Percentiles rank a stretch among this genome's conserved stretches.
Conservation (phyloP, 2,888 invertebrate genomes). For the Stenichneumon culpator region DNA sequence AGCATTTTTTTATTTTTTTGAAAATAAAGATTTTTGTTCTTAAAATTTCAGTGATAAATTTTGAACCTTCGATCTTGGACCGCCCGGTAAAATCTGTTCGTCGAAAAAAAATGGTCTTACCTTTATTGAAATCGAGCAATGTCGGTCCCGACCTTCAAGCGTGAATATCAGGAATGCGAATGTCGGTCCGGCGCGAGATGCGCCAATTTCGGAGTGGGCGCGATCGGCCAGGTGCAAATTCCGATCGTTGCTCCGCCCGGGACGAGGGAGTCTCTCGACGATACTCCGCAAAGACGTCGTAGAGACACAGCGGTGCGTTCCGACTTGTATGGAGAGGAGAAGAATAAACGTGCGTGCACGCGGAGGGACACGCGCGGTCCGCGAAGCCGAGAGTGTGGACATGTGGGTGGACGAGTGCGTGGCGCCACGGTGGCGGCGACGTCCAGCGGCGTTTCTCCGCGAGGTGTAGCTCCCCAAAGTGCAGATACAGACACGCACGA, state of each 20-base stretch:
- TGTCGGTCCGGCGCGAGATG: neutral
- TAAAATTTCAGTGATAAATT: too few relatives aligned
- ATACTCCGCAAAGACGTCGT: neutral
- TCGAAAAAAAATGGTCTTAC: neutral
- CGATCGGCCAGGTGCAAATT: constrained; percentile 16
- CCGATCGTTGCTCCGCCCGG: neutral
- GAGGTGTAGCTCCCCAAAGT: constrained; percentile 50
- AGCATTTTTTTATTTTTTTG: too few relatives aligned
- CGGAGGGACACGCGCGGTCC: neutral
- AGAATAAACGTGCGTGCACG: constrained; percentile 9
- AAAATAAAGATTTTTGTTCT: too few relatives aligned
- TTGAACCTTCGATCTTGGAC: too few relatives aligned
- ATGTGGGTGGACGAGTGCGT: constrained; percentile 78
- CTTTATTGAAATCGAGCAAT: neutral
- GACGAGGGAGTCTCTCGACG: neutral
- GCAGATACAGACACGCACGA: constrained; percentile 55
- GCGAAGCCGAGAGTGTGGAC: constrained; percentile 40
- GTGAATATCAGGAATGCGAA: neutral
- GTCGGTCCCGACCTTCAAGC: neutral
- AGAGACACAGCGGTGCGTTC: neutral
- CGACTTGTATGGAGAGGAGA: neutral
- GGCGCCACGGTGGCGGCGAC: constrained; percentile 81
- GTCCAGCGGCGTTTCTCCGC: constrained; percentile 77
- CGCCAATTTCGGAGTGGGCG: constrained; percentile 3
- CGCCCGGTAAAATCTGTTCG: too few relatives aligned